Conservation (phyloP, 2,888 invertebrate species). For the Pomacea canaliculata region DNA sequence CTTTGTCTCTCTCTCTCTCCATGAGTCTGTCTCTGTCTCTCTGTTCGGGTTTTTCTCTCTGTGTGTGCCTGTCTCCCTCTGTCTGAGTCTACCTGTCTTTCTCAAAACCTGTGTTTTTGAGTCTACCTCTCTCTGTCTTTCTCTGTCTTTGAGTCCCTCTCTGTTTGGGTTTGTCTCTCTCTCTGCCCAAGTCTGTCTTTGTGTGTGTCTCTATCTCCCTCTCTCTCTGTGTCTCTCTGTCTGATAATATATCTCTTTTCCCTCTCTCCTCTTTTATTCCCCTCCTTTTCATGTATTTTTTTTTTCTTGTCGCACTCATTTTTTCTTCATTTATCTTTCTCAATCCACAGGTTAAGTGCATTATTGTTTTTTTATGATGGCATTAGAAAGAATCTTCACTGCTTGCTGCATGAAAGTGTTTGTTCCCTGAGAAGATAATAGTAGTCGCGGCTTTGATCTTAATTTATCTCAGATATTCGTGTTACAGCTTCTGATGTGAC, state of each 20-base stretch:
- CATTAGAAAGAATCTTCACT: too few species aligned
- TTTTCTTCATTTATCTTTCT: too few species aligned
- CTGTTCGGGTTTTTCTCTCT: background rate
- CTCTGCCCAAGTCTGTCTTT: slow-evolving; percentile 8
- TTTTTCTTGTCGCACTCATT: too few species aligned
- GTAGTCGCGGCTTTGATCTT: too few species aligned
- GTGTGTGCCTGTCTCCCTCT: background rate
- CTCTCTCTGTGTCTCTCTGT: slow-evolving; percentile 15
- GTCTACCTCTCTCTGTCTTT: slow-evolving; percentile 15
- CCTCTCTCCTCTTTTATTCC: too few species aligned
- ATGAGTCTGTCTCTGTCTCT: slow-evolving; percentile 10
- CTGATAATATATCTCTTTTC: background rate
- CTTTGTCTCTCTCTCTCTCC: background rate
- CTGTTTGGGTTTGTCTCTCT: background rate
- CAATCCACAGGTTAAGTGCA: too few species aligned
- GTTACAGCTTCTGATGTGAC: too few species aligned
- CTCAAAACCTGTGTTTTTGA: slow-evolving; percentile 10
- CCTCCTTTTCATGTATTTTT: too few species aligned
- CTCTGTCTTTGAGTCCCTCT: background rate
- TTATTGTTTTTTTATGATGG: too few species aligned
- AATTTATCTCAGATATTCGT: too few species aligned
- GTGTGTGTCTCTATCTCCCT: slow-evolving; percentile 22
- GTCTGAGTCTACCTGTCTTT: background rate
- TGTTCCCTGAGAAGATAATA: too few species aligned
- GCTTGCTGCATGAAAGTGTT: too few species aligned